Evolutionary conservation across 2,888 invertebrate genomes (phyloP).

Genomic region (Sclerodermus sp.): DNA sequence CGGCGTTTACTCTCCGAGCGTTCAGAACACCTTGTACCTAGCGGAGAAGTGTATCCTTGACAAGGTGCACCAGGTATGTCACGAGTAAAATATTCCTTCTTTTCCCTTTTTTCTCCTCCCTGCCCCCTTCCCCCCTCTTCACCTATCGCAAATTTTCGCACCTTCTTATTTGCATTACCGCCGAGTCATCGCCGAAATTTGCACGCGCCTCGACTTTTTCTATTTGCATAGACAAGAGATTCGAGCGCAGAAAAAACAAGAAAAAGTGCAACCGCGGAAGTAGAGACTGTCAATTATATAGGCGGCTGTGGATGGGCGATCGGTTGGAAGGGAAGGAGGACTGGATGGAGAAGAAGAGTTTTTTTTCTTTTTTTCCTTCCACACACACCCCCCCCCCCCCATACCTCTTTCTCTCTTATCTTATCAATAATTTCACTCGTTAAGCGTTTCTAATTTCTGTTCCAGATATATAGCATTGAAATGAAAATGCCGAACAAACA

Average conservation of each 20-base stretch:
- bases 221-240: neutral
- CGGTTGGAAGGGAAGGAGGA: no score
- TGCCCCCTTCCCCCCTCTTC: no score
- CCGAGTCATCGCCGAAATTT: neutral
- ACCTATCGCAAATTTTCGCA: no score
- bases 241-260: no score
- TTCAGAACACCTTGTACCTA: constrained; percentile 77
- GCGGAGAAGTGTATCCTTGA: constrained; percentile 71
- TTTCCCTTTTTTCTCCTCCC: no score
- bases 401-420: neutral
- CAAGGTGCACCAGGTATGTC: constrained; percentile 70
- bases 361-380: neutral
- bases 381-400: no score
- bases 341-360: no score
- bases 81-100: constrained; percentile 12
- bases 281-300: no score
- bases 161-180: no score
- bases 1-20: constrained; percentile 76
- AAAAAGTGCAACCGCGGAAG: no score
- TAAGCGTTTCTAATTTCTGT: neutral
- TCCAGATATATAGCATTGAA: constrained; percentile 69
- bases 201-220: neutral
- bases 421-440: neutral
- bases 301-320: no score
- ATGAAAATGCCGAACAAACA: constrained; percentile 84